Base-by-base conservation (phyloP, 2,113 vertebrate species). In the Lamprotornis superbus region DNA sequence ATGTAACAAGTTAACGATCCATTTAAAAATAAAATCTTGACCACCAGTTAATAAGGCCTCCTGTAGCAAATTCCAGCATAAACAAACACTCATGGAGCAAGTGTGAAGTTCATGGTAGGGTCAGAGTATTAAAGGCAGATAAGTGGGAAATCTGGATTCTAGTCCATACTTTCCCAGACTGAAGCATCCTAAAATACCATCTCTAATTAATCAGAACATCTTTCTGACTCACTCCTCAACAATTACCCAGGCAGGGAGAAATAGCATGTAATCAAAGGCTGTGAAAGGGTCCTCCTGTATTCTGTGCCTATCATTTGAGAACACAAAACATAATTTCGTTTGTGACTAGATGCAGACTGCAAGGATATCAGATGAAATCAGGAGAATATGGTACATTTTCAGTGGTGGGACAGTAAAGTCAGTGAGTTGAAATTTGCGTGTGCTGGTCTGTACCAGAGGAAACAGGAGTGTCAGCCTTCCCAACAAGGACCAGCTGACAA, bases 1-100 rank as follows among this genome's bases (percentile, higher is more conserved):
- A 87, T 85, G 85, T 84, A 95, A 93, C 85, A 96, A 95, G 80
- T 87, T 97, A 97, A 97, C 15, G n/a, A 96, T 83, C 91, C 94
- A 89, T 97, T 98, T 97, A 92, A 97, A 97, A 98, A 97, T 90
- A 97, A 97, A 97, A 95, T 93, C 95, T 93, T 97, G 94, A 95
- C 96, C 96, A 96, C 67, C 88, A 92, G 90, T 74, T 97, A 97
- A 97, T 95, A 97, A 97, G 97, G 87, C 92, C 87, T 69, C 53
- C 61, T 93, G 85, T 83, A 96, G 94, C 88, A 96, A 95, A 96
- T 93, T 96, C 63, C 88, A 96, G 95, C 95, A 94, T 92, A 97
- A 96, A 97, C 94, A 97, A 95, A 97, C 95, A 88, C 76, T 81
- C 90, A 86, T 68, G 77, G 83, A 82, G 55, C 55, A 86, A 94